phyloP scores from a whole-genome alignment of 2,888 invertebrate genomes.

The Eumerus sabulonum region DNA sequence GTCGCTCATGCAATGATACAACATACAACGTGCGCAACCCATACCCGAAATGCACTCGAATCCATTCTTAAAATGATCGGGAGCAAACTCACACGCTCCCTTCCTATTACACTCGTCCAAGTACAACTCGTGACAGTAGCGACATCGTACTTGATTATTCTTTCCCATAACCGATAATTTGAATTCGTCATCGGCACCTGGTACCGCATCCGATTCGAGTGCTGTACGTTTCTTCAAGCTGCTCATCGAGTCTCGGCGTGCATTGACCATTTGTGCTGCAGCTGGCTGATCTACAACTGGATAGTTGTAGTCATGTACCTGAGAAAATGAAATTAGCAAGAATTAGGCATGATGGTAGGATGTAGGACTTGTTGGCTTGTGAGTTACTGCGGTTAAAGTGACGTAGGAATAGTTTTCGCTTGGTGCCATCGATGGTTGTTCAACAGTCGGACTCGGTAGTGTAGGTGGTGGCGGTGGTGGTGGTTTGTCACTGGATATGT shows the following conservation, averaged over 20 bases:
- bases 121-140: conserved; percentile 90
- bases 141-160: conserved; percentile 79
- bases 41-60: conserved; percentile 92
- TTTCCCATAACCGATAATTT: conserved; percentile 68
- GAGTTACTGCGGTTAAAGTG: conserved; percentile 85
- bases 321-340: conserved; percentile 19
- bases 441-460: conserved; percentile 69
- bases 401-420: conserved; percentile 91
- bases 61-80: conserved; percentile 89
- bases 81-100: conserved; percentile 92
- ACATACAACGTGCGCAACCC: conserved; percentile 91
- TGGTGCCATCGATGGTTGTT: conserved; percentile 75
- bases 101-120: conserved; percentile 90
- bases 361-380: conserved; percentile 18
- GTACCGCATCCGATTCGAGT: conserved; percentile 78
- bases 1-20: conserved; percentile 96
- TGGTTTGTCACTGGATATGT: conserved; percentile 80
- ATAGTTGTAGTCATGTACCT: conserved; percentile 92
- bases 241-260: conserved; percentile 81
- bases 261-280: conserved; percentile 76
- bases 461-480: conserved; percentile 63
- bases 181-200: conserved; percentile 42
- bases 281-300: conserved; percentile 81
- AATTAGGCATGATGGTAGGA: conserved; percentile 20
- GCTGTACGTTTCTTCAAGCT: conserved; percentile 84